Base-by-base conservation (phyloP, 2,888 invertebrate genomes). In the Sympetrum striolatum region DNA sequence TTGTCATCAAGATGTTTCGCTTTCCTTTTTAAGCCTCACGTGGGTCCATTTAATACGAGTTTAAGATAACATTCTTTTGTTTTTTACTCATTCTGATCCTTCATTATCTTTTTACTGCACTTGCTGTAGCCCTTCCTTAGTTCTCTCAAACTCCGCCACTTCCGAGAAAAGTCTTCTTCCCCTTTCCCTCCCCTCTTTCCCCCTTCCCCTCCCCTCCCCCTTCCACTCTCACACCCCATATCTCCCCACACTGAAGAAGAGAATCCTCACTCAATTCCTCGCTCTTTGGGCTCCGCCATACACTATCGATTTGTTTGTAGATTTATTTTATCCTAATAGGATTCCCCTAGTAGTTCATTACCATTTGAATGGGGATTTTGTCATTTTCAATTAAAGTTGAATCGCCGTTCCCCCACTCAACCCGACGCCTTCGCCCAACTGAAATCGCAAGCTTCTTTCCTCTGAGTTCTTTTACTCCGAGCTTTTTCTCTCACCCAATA, bases 331-430 rank as follows among this genome's bases (percentile, higher is more conserved):
- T 92, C 91, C 91, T 91, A 92, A 92, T 92, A 91, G 92, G 91
- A 92, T 92, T 92, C 90, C 91, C 79, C 91, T 91, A 92, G 91
- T 91, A 91, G 91, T 91, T 91, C 91, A 92, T 92, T 92, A 92
- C 91, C 92, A 92, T 92, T 91, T 92, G 91, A 92, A 92, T 92
- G 91, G 92, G 91, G 92, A 92, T 91, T 92, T 91, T 91, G 91
- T 92, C 92, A 91, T 91, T 92, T 92, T 91, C 92, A 92, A 92
- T 92, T 92, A 92, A 92, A 92, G 91, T 92, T 92, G 90, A 90
- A 91, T 86, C 86, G 44, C 79, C 35, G n/a, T 35, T 39, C 31
- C 18, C 18, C 10, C 8, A 10, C 3, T 80, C 10, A n/a, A 2
- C 35, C 80, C 15, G 0, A 14, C 25, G 25, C 48, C 22, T 53